Conservation (phyloP, 1,140 invertebrate species). For the Antheraea mylitta region DNA sequence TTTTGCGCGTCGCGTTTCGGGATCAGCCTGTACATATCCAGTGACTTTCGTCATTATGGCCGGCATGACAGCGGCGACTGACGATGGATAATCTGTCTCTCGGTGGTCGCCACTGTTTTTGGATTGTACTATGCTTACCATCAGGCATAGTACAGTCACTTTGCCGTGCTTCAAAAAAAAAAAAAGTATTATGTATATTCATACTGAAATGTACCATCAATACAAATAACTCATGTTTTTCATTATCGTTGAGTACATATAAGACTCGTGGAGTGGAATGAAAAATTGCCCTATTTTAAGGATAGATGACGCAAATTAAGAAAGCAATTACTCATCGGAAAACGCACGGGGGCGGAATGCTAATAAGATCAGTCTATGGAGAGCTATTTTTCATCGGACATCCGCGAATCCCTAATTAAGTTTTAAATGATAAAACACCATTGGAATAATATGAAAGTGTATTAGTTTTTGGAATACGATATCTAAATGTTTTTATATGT, state of each 20-base stretch:
- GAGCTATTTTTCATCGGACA: conserved; percentile 62
- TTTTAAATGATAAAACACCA: conserved; percentile 32
- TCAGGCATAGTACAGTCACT: too few species aligned
- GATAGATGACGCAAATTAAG: conserved; percentile 77
- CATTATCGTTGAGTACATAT: conserved; percentile 41
- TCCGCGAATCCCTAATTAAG: conserved; percentile 62
- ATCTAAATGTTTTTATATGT: too few species aligned
- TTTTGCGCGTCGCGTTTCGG: too few species aligned
- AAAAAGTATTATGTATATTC: too few species aligned
- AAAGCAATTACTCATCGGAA: conserved; percentile 76
- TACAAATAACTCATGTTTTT: conserved; percentile 17
- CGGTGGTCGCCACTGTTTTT: too few species aligned
- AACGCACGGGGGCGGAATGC: conserved; percentile 68
- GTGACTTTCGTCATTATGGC: too few species aligned
- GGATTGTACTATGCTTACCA: too few species aligned
- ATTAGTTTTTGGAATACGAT: background rate
- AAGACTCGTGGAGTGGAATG: conserved; percentile 58
- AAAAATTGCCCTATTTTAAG: conserved; percentile 76
- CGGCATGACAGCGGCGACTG: too few species aligned
- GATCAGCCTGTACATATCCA: too few species aligned
- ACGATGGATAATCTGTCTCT: too few species aligned
- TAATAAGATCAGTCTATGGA: conserved; percentile 69
- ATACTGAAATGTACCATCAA: background rate
- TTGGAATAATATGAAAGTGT: background rate
- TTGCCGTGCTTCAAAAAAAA: too few species aligned